These are phyloP conservation scores for Neotragus moschatus DNA, from an alignment of 2,113 vertebrate genomes.

Conservation along the genomic window DNA sequence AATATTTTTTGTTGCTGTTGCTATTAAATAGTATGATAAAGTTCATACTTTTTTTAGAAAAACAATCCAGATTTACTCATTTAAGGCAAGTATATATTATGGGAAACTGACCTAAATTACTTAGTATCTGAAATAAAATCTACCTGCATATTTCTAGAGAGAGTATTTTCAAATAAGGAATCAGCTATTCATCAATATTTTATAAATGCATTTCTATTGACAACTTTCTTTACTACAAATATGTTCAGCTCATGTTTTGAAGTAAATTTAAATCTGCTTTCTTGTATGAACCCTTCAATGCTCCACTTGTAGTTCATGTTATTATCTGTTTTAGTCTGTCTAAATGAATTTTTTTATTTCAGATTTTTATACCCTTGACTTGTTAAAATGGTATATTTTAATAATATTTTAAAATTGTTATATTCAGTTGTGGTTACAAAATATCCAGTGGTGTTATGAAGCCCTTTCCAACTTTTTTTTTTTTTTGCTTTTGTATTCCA, in stretches of 20 bases:
- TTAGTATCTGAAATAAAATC: neutral
- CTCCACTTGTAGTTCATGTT: neutral
- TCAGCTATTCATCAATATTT: neutral
- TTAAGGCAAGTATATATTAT: neutral
- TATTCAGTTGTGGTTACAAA: neutral
- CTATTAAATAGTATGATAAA: neutral
- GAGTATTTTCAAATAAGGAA: neutral
- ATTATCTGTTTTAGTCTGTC: neutral
- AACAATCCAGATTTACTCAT: neutral
- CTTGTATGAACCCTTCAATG: neutral
- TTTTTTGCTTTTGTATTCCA: neutral
- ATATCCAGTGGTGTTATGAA: neutral
- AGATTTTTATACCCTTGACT: conserved; percentile 7
- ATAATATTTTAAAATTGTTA: neutral
- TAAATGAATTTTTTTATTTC: neutral
- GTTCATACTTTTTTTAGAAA: neutral
- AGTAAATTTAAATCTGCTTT: neutral
- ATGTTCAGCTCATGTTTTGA: neutral
- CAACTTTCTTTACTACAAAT: neutral
- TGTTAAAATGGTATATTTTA: neutral
- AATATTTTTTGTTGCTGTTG: neutral
- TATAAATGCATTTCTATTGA: neutral
- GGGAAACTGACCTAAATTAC: neutral
- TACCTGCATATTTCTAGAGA: neutral
- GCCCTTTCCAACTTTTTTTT: conserved; percentile 13